A percentile compares a stretch with the other conserved stretches of the same genome.
phyloP scores from a whole-genome alignment of 2,113 vertebrate genomes.

The Grantiella picta region DNA sequence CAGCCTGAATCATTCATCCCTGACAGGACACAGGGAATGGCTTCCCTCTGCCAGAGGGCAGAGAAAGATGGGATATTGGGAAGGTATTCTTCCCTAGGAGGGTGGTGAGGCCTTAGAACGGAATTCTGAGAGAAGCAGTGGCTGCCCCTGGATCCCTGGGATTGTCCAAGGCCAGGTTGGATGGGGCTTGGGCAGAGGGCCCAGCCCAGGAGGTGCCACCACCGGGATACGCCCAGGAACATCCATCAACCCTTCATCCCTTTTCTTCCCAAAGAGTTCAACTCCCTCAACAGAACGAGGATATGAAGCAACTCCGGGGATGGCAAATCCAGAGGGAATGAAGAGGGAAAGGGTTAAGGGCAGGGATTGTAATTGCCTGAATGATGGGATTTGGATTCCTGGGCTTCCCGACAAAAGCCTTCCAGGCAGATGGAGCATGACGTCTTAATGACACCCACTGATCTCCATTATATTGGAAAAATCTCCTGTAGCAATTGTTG shows the following conservation, averaged over 20 bases:
- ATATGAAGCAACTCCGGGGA: not conserved
- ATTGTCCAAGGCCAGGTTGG: too few species aligned
- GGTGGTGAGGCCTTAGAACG: not conserved
- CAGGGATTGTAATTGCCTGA: not conserved
- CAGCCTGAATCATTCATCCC: not conserved
- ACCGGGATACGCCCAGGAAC: rapidly evolving
- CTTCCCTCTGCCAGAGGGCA: not conserved
- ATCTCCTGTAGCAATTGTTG: not conserved
- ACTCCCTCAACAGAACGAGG: rapidly evolving
- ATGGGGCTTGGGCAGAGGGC: not conserved
- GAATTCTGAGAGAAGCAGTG: not conserved
- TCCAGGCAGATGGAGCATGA: not conserved
- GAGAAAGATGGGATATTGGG: too few species aligned
- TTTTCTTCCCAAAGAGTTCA: not conserved
- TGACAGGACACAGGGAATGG: not conserved
- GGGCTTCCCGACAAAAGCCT: not conserved
- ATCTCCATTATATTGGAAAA: not conserved
- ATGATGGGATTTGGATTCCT: not conserved
- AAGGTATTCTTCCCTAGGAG: not conserved
- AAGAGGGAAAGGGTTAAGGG: not conserved
- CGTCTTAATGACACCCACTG: not conserved
- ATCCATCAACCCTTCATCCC: too few species aligned
- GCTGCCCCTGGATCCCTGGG: not conserved
- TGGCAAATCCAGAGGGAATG: not conserved
- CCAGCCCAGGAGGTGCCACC: not conserved